Evolutionary conservation across 2,888 invertebrate species (phyloP), one percentile per base, ranked within the genome.

Genomic region (Caenorhabditis auriculariae): DNA sequence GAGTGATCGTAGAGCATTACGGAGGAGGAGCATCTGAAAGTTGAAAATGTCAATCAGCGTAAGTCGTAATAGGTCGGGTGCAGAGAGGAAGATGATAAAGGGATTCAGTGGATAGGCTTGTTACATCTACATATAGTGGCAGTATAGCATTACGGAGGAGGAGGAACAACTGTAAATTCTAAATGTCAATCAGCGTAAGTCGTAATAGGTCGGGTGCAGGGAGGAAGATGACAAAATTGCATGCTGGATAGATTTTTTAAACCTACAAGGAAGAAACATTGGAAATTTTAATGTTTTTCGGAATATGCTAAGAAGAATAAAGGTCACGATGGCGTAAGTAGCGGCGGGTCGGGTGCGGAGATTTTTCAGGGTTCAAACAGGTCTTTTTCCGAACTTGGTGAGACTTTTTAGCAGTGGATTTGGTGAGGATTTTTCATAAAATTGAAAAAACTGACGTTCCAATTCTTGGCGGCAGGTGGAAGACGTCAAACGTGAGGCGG

Each of bases 1-100:
- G 67, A 54, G 49, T 70, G 64, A 52, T 70, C 69, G 54, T 55
- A 70, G 51, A 70, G 47, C 54, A 55, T 59, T 35, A 63, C 44
- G 38, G 62, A 62, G 3, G 62, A 62, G n/a, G 62, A 62, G 43
- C 62, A 62, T 48, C 62, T 62, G 51, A n/a, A 57, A 58, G 19
- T 32, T 48, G n/a, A n/a, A 4, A 9, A 26, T 23, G 21, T 29
- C 27, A 24, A n/a, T 3, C 26, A n/a, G 45, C 24, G 41, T 29
- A 24, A 19, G 32, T 7, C 41, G 21, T 41, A 26, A 35, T 28
- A 5, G 26, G 15, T 21, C 21, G 5, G n/a, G n/a, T n/a, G n/a
- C n/a, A n/a, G 17, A 46, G 4, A 19, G 12, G 17, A 32, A 7
- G 21, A 4, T n/a, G n/a, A n/a, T n/a, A n/a, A n/a, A n/a, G n/a